Percentiles rank a stretch among this genome's conserved stretches.
Evolutionary conservation across 1,140 invertebrate species (phyloP).

Genomic region (Brachionus manjavacas): DNA sequence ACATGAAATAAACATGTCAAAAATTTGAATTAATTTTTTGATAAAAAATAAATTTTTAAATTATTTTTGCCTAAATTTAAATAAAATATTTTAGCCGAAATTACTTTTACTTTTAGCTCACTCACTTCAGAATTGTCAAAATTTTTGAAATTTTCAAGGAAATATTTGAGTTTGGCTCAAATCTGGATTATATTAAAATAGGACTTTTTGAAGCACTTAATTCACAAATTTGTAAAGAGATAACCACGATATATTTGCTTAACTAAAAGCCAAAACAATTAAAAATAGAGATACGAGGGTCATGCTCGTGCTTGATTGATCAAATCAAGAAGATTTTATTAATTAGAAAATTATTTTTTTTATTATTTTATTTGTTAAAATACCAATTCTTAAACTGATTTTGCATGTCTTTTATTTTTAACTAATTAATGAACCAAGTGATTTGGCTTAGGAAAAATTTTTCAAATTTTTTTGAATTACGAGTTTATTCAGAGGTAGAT

Average conservation of each 20-base stretch:
- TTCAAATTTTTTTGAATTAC: background rate
- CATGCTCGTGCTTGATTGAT: background rate
- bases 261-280: slow-evolving; percentile 19
- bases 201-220: background rate
- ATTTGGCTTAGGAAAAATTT: background rate
- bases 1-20: background rate
- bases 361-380: background rate
- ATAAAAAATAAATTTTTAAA: background rate
- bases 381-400: background rate
- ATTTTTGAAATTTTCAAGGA: slow-evolving; percentile 28
- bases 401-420: background rate
- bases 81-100: background rate
- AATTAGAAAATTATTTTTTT: background rate
- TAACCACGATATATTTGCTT: background rate
- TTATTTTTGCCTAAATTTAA: background rate
- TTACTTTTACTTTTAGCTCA: background rate
- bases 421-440: background rate
- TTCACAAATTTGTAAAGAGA: slow-evolving; percentile 13
- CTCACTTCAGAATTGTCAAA: background rate
- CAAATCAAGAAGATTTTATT: background rate
- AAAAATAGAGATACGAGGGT: background rate
- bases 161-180: slow-evolving; percentile 9
- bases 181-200: background rate
- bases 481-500: background rate
- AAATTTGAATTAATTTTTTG: background rate